Evolutionary conservation across 2,113 vertebrate species (phyloP), one percentile per base, ranked within the genome.

Genomic region (Seriola rivoliana): DNA sequence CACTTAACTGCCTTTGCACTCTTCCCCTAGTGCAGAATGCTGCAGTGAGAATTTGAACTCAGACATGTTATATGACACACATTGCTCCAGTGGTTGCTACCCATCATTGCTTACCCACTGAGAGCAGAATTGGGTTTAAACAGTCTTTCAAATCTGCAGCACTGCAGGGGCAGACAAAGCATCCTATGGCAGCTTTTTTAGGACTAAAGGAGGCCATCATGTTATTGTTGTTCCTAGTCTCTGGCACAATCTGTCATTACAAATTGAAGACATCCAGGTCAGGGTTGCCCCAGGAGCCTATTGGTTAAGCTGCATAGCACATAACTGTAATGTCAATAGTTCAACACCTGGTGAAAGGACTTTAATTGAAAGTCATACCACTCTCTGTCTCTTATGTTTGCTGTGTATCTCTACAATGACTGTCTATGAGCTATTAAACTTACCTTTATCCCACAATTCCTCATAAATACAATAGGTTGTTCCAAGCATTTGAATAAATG

Each of bases 41-140:
- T 34, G 46, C 59, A 54, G 12, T 55, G 10, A 38, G 10, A 55
- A 9, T 34, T 48, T 57, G 13, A 65, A 57, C 36, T 71, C 17
- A 13, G 7, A 19, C 48, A 62, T 69, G 19, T 60, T 78, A 40
- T 46, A 14, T 2, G 11, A 55, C 57, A 70, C 38, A 46, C 59
- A 57, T 29, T 55, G 23, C 19, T 72, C 38, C 16, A 21, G 60
- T 34, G 25, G 23, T 65, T 36, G 16, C 10, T 23, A 21, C 42
- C 42, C 32, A 60, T 62, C 32, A 62, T 60, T 32, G 42, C 44
- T n/a, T 16, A 5, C 55, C n/a, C 58, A 62, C 66, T 52, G 75
- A 70, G 60, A 36, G 69, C 21, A 34, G 34, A 74, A 52, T n/a
- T 50, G 23, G 8, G 14, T 69, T 75, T 69, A 36, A 32, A 54